These are phyloP conservation scores for Bambusicola thoracicus DNA, from an alignment of 2,113 vertebrate species.

Conservation along the genomic window DNA sequence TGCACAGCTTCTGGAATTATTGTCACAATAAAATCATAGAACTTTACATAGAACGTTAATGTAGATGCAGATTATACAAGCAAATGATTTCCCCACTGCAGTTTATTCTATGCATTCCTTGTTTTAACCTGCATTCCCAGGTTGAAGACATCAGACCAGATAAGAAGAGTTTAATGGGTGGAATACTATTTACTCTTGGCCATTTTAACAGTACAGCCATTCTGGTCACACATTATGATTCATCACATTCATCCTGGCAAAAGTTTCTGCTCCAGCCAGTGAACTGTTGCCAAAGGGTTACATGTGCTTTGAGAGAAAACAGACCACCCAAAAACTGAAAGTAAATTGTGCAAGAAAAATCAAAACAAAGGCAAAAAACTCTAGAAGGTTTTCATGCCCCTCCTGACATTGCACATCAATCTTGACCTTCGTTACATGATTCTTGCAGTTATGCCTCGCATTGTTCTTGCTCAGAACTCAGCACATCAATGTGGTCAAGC, in stretches of 20 bases:
- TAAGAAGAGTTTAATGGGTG: background rate
- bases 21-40: background rate
- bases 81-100: background rate
- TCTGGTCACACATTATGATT: background rate
- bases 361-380: background rate
- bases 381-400: background rate
- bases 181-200: background rate
- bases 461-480: background rate
- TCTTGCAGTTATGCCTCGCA: background rate
- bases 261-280: background rate
- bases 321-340: background rate
- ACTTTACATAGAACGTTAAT: background rate
- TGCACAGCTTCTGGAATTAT: background rate
- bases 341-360: background rate
- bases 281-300: background rate
- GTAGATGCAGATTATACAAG: background rate
- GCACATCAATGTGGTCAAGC: background rate
- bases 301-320: background rate
- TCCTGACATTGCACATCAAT: background rate
- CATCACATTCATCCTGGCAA: conserved; percentile 15
- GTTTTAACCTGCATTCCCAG: background rate
- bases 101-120: background rate
- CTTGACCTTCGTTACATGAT: background rate
- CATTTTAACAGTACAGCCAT: background rate
- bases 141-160: background rate